Conservation (phyloP, 2,797 vertebrate species). For the Brotogeris chrysoptera region DNA sequence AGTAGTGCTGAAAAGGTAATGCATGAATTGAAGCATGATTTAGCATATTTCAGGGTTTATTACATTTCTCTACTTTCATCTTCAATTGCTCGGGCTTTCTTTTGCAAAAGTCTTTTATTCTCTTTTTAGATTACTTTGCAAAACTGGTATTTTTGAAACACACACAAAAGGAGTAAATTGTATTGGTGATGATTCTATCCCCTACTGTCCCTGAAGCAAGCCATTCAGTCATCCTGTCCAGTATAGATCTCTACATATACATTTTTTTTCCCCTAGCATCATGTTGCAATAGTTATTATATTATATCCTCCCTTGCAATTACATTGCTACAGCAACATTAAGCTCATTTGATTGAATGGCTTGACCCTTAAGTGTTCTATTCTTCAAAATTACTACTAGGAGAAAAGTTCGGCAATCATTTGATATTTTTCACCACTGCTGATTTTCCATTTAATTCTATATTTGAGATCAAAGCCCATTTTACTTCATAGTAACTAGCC, state of each 20-base stretch:
- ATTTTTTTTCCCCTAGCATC: not conserved
- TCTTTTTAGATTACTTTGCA: not conserved
- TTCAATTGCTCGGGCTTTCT: not conserved
- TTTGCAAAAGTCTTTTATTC: not conserved
- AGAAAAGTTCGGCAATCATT: not conserved
- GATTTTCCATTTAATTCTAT: not conserved
- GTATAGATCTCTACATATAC: no score
- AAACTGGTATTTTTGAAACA: not conserved
- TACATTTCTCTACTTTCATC: not conserved
- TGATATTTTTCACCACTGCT: not conserved
- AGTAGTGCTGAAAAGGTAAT: not conserved
- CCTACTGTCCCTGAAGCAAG: not conserved
- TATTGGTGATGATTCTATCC: not conserved
- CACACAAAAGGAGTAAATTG: not conserved
- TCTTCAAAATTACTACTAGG: not conserved
- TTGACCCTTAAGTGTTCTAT: not conserved
- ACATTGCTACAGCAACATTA: not conserved
- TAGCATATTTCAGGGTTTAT: not conserved
- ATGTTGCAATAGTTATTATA: not conserved
- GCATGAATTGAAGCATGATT: not conserved
- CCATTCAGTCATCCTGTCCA: not conserved
- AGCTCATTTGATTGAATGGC: not conserved
- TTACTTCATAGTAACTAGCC: not conserved
- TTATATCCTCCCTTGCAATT: not conserved
- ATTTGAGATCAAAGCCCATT: not conserved